Evolutionary conservation across 2,797 vertebrate species (phyloP), one percentile per base, ranked within the genome.

Genomic region (Luscinia luscinia): DNA sequence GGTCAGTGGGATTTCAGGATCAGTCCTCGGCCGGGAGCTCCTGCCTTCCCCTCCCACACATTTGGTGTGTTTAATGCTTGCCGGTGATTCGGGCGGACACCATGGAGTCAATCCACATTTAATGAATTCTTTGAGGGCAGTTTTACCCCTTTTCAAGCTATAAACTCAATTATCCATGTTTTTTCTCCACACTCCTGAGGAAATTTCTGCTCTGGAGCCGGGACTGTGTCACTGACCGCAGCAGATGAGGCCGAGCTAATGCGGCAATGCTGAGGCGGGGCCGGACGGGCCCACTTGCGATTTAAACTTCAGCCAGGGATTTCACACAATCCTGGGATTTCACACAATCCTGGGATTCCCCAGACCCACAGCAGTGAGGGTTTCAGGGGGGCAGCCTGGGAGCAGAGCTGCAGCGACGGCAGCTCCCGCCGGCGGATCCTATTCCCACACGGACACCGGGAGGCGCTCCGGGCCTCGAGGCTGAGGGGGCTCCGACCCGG

Each of bases 221-320:
- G 1, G 16, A 18, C 62, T 18, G n/a, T 12, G n/a, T 32, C 32
- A 38, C 17, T 45, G 10, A 9, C 24, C 27, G 3, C 45, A 32
- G n/a, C 26, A 3, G 64, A 22, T 2, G 12, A 4, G 48, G 57
- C 32, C 10, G 5, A 0, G 46, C 12, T 3, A 0, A 2, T 1
- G n/a, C 10, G 2, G 40, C 41, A 13, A 11, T 36, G 12, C 54
- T 23, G 64, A 74, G 3, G 10, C 17, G 11, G 58, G 34, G 38
- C 55, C 46, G 27, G 58, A 7, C 13, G 1, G 10, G 34, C 45
- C 49, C 9, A 1, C 14, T 21, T 7, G 11, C 11, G 20, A 32
- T 15, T 70, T 17, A 9, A 81, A 41, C 54, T 30, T 12, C 24
- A 55, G 55, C 9, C 15, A 11, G 16, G 30, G 5, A 9, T 51